Conservation (phyloP, 2,888 invertebrate genomes). For the Archaeoteleia sp. region DNA sequence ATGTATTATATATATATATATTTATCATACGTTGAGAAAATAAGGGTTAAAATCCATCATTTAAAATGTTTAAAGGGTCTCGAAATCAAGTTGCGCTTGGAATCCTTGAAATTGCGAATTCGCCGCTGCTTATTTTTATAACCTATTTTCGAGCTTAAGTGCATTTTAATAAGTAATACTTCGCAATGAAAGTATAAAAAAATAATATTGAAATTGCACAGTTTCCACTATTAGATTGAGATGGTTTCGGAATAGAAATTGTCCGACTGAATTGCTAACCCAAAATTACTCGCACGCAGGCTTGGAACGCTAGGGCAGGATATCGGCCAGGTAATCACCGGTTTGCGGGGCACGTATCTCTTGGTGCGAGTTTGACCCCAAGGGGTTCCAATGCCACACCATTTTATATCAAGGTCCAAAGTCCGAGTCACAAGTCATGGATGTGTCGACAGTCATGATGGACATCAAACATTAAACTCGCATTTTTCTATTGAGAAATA, state of each 20-base stretch:
- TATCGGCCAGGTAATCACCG: slow-evolving; percentile 23
- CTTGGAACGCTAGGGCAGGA: slow-evolving; percentile 25
- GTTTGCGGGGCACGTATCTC: slow-evolving; percentile 28
- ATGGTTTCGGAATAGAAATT: slow-evolving; percentile 25
- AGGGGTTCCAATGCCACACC: slow-evolving; percentile 8
- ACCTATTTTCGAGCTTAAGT: background rate
- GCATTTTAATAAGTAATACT: background rate
- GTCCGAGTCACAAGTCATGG: slow-evolving; percentile 7
- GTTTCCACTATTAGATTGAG: slow-evolving; percentile 15
- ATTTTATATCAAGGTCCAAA: slow-evolving; percentile 18
- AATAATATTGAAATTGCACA: slow-evolving; percentile 8
- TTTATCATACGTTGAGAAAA: no score
- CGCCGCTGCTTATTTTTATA: no score
- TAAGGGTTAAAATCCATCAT: no score
- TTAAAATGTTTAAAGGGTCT: no score
- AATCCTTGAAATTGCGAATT: no score
- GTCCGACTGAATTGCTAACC: slow-evolving; percentile 25
- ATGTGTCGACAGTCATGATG: slow-evolving; percentile 6
- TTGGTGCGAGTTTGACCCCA: slow-evolving; percentile 33
- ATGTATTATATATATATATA: no score
- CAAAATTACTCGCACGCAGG: slow-evolving; percentile 32
- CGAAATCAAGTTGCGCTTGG: background rate
- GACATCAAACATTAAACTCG: no score
- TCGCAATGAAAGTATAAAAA: no score
- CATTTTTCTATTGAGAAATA: no score